A percentile compares a stretch with the other conserved stretches of the same genome.
Evolutionary conservation across 1,140 invertebrate genomes (phyloP).

Genomic region (Eumeta japonica): DNA sequence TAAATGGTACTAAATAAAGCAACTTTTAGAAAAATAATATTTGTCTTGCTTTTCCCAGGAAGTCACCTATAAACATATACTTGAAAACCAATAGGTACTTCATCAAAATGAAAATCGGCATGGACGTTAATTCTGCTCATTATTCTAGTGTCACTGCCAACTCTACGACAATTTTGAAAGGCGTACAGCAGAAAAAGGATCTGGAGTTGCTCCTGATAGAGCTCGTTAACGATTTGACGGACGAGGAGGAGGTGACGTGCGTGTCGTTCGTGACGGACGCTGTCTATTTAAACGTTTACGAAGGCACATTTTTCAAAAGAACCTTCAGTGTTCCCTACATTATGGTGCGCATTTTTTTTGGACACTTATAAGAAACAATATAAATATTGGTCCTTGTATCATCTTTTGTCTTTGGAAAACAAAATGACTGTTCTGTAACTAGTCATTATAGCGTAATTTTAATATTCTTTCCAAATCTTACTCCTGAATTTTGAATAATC

Average conservation of each 20-base stretch:
- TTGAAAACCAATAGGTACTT: too few species aligned
- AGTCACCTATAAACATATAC: too few species aligned
- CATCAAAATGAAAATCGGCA: background rate
- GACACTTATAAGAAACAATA: background rate
- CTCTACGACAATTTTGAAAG: slow-evolving; percentile 19
- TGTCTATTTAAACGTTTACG: slow-evolving; percentile 54
- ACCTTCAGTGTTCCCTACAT: slow-evolving; percentile 48
- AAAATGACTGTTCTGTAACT: too few species aligned
- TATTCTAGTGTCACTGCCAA: slow-evolving; percentile 14
- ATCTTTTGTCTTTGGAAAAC: too few species aligned
- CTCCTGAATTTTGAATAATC: background rate
- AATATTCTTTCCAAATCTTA: too few species aligned
- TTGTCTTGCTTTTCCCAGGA: too few species aligned
- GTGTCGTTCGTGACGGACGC: slow-evolving; percentile 52
- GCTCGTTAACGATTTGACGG: slow-evolving; percentile 23
- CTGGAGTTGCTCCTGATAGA: slow-evolving; percentile 31
- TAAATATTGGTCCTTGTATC: background rate
- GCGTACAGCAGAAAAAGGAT: slow-evolving; percentile 23
- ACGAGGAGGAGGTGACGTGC: slow-evolving; percentile 40
- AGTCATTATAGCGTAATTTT: too few species aligned
- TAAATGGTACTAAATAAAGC: too few species aligned
- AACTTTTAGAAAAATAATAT: too few species aligned
- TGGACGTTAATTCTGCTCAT: background rate
- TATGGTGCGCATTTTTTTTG: slow-evolving; percentile 38
- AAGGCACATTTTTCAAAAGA: slow-evolving; percentile 41